phyloP scores from a whole-genome alignment of 2,113 vertebrate species.

The Apteryx owenii region DNA sequence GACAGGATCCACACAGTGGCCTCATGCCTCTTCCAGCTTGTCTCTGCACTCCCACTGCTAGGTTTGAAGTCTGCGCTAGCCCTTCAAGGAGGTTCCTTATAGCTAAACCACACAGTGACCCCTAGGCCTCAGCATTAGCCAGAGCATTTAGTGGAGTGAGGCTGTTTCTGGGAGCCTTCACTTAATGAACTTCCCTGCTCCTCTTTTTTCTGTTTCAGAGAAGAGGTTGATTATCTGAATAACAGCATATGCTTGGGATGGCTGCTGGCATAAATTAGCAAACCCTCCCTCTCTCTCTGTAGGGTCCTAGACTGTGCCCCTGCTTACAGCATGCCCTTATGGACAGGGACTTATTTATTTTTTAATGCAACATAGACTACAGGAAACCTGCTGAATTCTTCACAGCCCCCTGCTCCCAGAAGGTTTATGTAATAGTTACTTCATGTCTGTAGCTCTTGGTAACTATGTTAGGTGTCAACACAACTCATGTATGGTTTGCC shows the following conservation, averaged over 20 bases:
- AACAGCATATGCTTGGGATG: background rate
- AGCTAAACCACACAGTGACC: background rate
- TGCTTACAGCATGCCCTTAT: background rate
- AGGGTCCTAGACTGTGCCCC: background rate
- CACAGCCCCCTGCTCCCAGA: fast-evolving
- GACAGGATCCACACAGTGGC: background rate
- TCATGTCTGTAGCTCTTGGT: background rate
- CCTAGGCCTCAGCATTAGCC: background rate
- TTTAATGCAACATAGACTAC: background rate
- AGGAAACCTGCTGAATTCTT: background rate
- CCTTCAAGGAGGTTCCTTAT: background rate
- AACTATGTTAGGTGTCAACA: background rate
- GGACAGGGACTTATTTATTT: background rate
- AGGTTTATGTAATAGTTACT: background rate
- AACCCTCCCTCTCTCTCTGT: background rate
- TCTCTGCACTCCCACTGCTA: background rate
- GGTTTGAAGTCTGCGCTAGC: background rate
- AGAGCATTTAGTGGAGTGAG: background rate
- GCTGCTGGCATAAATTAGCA: background rate
- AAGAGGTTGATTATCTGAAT: background rate
- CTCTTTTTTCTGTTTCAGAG: background rate
- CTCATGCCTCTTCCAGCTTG: background rate
- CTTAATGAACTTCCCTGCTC: background rate
- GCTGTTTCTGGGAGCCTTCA: background rate
- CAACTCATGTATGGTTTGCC: background rate